Evolutionary conservation across 2,888 invertebrate genomes (phyloP), one percentile per base, ranked within the genome.

Genomic region (Tetrapedia diversipes): DNA sequence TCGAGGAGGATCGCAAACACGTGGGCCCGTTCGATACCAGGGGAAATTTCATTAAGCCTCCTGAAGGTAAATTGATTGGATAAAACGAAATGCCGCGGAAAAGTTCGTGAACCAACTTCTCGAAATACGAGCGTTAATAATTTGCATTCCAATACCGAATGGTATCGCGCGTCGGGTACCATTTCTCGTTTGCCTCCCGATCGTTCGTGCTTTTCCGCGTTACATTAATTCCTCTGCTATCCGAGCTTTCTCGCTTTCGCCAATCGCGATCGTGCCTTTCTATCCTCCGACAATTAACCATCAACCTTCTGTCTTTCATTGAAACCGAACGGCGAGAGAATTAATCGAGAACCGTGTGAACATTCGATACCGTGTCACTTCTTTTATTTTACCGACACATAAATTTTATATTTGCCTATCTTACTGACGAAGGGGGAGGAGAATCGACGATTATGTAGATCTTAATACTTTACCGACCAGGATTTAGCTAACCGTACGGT

Each of bases 41-140:
- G 79, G 47, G 81, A 72, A 77, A 81, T 83, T 83, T 83, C 83
- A 83, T 81, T 83, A 83, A 83, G 77, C 80, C 79, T 81, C 64
- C 75, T 32, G 57, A 34, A 73, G 70, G 65, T 68, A 64, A 77
- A 74, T 81, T 72, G 79, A 75, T 81, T 74, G 69, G 57, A 77
- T 83, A 59, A 83, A 83, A 77, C 71, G 70, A 73, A 82, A 81
- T 75, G 71, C 71, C 63, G 68, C 77, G 72, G 65, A 79, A 83
- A 83, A 83, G 77, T 82, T 83, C 63, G 69, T 24, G 71, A 53
- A 66, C 53, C 71, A 68, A 71, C 71, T 79, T 79, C 79, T 77
- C 77, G 73, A 77, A 83, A 83, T 77, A 77, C 65, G 72, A 66
- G 67, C 81, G 75, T 71, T 79, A 76, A 82, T 79, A 82, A 79